Evolutionary conservation across 2,113 vertebrate species (phyloP).

Genomic region (Cisticola juncidis): DNA sequence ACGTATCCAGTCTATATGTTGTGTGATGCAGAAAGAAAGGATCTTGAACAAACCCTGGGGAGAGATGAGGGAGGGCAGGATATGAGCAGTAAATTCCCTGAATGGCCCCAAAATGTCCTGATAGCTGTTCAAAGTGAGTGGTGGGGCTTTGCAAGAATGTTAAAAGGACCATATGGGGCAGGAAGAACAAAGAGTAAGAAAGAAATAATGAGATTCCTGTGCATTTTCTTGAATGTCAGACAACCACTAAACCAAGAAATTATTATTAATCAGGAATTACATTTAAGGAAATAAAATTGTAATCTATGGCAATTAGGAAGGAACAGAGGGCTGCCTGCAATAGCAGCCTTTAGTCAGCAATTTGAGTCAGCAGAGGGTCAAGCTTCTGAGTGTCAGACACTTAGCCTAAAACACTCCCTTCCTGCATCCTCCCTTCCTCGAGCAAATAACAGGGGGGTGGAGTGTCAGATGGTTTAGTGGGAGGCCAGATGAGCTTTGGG

Average conservation of each 20-base stretch:
- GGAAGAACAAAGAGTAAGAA: background rate
- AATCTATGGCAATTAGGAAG: background rate
- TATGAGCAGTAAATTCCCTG: background rate
- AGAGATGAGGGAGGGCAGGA: background rate
- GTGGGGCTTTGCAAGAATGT: background rate
- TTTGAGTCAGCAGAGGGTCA: constrained; percentile 11
- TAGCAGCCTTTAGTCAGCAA: background rate
- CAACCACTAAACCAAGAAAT: background rate
- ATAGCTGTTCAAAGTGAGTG: background rate
- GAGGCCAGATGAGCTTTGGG: background rate
- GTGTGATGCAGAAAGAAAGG: background rate
- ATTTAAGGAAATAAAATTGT: background rate
- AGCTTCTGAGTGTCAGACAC: background rate
- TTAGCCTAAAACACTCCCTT: background rate
- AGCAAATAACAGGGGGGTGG: background rate
- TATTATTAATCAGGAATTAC: background rate
- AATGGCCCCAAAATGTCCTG: rapidly evolving
- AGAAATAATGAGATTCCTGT: background rate
- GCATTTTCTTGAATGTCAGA: background rate
- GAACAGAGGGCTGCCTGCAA: background rate
- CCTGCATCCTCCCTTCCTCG: constrained; percentile 20
- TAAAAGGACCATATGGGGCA: background rate
- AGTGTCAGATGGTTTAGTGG: background rate
- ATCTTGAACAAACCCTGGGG: background rate
- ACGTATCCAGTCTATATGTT: background rate